phyloP scores from a whole-genome alignment of 2,888 invertebrate genomes.

The Andrena trimmerana region DNA sequence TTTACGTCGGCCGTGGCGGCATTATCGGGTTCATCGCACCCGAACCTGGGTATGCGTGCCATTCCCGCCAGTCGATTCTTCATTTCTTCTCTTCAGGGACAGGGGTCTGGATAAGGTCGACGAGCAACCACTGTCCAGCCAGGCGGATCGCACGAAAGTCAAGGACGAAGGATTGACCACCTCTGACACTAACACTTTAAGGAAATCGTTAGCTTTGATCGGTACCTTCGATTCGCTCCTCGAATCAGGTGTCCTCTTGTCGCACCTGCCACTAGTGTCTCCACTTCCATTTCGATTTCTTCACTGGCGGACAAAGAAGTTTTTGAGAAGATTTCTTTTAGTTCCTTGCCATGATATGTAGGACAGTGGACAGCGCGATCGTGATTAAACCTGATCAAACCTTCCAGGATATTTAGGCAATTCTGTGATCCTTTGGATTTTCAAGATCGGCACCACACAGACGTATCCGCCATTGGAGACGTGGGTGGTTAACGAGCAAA shows the following conservation, averaged over 20 bases:
- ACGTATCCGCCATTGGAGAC: too few species aligned
- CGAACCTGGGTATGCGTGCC: constrained; percentile 49
- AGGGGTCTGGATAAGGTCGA: constrained; percentile 27
- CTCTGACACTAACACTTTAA: constrained; percentile 43
- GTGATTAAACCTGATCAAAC: too few species aligned
- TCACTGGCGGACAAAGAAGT: too few species aligned
- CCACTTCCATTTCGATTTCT: background rate
- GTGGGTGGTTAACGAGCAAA: too few species aligned
- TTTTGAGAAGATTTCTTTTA: too few species aligned
- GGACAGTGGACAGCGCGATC: too few species aligned
- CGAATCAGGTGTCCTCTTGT: background rate
- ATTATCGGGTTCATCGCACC: constrained; percentile 65
- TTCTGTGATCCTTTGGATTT: too few species aligned
- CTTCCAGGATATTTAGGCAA: too few species aligned
- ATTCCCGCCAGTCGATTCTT: constrained; percentile 57
- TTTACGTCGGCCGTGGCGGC: constrained; percentile 20
- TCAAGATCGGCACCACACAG: too few species aligned
- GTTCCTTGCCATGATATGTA: too few species aligned
- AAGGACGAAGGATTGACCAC: constrained; percentile 46
- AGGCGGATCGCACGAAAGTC: constrained; percentile 42
- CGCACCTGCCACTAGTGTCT: background rate
- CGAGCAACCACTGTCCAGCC: constrained; percentile 10
- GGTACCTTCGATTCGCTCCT: constrained; percentile 10
- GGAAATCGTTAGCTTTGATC: constrained; percentile 51
- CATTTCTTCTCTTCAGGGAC: constrained; percentile 56